Conservation (phyloP, 2,797 vertebrate species). For the Coregonus suidteri region DNA sequence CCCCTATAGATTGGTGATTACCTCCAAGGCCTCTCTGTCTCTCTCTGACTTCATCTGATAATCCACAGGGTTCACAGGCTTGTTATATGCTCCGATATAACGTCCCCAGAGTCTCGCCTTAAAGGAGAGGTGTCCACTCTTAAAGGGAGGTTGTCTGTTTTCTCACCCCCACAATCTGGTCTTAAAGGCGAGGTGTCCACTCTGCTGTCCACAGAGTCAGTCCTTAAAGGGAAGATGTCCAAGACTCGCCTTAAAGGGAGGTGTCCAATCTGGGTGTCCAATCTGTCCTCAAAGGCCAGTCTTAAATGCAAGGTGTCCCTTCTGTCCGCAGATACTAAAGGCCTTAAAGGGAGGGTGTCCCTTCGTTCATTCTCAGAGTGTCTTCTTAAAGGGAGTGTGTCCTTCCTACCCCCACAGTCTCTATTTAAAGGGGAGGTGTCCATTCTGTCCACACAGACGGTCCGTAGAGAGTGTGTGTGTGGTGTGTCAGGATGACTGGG, state of each 20-base stretch:
- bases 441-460: not conserved
- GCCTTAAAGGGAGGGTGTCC: not conserved
- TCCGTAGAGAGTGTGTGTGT: constrained; percentile 39
- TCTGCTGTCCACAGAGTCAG: constrained; percentile 44
- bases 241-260: constrained; percentile 24
- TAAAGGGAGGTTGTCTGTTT: constrained; percentile 25
- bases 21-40: not conserved
- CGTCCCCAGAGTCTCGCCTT: not conserved
- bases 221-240: not conserved
- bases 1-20: not conserved
- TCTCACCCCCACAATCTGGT: constrained; percentile 19
- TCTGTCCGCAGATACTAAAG: constrained; percentile 42
- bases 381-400: constrained; percentile 40
- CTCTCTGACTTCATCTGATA: constrained; percentile 21
- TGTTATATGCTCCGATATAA: constrained; percentile 45
- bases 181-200: constrained; percentile 32
- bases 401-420: not conserved
- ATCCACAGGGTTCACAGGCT: constrained; percentile 50
- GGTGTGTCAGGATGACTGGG: constrained; percentile 55
- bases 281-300: constrained; percentile 21
- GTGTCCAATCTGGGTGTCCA: constrained; percentile 23
- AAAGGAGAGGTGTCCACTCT: constrained; percentile 26
- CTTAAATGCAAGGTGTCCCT: constrained; percentile 33
- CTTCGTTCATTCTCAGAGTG: constrained; percentile 50
- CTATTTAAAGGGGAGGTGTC: not conserved